Evolutionary conservation across 2,113 vertebrate genomes (phyloP).

Genomic region (Numida meleagris): DNA sequence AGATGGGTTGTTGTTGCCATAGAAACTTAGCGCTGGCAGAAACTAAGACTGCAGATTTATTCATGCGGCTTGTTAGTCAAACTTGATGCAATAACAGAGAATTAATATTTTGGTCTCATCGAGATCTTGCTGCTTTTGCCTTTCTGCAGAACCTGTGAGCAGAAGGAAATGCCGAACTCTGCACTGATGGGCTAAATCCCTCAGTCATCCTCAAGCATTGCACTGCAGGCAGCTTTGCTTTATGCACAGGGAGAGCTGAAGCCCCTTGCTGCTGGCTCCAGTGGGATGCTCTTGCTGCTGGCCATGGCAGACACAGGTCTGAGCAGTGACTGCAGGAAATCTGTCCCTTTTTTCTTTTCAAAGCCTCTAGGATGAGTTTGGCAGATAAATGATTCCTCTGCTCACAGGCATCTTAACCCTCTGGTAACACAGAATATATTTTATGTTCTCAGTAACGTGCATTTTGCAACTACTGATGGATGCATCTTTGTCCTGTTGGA

Average conservation of each 20-base stretch:
- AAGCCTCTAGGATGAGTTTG: background rate
- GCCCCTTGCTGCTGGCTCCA: background rate
- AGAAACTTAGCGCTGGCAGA: conserved; percentile 73
- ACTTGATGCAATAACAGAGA: conserved; percentile 73
- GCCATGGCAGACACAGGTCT: background rate
- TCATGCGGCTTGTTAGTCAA: conserved; percentile 67
- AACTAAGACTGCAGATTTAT: conserved; percentile 74
- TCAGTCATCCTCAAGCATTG: accelerated
- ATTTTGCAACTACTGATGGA: background rate
- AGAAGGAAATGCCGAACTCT: background rate
- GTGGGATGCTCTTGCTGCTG: background rate
- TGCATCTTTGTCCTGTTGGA: background rate
- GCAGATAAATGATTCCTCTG: background rate
- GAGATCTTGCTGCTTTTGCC: conserved; percentile 53
- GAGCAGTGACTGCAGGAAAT: background rate
- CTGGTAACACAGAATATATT: background rate
- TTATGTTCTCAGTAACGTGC: background rate
- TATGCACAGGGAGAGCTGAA: background rate
- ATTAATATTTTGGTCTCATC: conserved; percentile 75
- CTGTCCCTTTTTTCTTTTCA: background rate
- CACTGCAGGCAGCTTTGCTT: background rate
- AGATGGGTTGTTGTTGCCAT: conserved; percentile 78
- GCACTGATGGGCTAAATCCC: background rate
- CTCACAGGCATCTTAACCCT: background rate
- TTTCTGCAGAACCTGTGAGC: conserved; percentile 9